Evolutionary conservation across 2,113 vertebrate genomes (phyloP).

Genomic region (Thunnus maccoyii): DNA sequence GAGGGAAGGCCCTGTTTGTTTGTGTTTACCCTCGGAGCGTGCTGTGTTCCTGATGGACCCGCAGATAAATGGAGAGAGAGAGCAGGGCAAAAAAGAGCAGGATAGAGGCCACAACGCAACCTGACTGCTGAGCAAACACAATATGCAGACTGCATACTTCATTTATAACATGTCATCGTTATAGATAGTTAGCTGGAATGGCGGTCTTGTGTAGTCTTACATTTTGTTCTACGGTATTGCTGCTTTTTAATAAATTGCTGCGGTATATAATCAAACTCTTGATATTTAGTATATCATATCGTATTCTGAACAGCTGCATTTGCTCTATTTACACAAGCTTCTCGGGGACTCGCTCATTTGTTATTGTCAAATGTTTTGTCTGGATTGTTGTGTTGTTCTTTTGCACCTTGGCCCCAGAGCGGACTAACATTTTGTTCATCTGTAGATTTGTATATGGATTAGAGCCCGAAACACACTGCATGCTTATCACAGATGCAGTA

Average conservation of each 20-base stretch:
- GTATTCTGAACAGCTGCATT: too few relatives aligned
- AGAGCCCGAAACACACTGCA: too few relatives aligned
- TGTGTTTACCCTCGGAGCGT: conserved; percentile 78
- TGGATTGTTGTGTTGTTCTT: too few relatives aligned
- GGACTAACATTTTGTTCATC: too few relatives aligned
- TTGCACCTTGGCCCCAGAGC: too few relatives aligned
- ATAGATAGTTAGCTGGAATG: not conserved
- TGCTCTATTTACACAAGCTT: too few relatives aligned
- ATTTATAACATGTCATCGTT: not conserved
- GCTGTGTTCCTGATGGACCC: conserved; percentile 74
- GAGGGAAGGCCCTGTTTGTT: conserved; percentile 71
- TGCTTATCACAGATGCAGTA: too few relatives aligned
- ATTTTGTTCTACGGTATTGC: not conserved
- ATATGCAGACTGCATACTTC: not conserved
- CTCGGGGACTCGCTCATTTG: too few relatives aligned
- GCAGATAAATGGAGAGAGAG: conserved; percentile 52
- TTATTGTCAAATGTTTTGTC: too few relatives aligned
- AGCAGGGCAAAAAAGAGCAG: not conserved
- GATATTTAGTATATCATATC: too few relatives aligned
- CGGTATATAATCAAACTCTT: not conserved
- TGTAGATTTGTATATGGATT: too few relatives aligned
- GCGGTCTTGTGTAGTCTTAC: not conserved
- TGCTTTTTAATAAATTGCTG: not conserved
- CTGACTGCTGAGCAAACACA: conserved; percentile 32
- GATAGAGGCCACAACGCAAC: conserved; percentile 7